Conservation (phyloP, 2,113 vertebrate genomes). For the Paracanthobrama guichenoti region DNA sequence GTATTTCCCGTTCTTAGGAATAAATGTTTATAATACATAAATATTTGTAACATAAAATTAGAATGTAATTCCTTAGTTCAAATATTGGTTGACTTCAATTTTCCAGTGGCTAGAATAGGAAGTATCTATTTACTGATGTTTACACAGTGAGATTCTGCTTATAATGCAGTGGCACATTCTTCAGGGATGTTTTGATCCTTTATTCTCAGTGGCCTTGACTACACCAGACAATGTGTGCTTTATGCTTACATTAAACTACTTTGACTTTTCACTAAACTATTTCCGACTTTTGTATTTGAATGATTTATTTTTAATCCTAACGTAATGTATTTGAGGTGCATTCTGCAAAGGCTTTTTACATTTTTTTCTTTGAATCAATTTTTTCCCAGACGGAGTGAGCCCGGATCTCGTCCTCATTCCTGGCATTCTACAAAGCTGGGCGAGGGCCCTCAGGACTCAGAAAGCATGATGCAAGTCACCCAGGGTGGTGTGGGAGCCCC, state of each 20-base stretch:
- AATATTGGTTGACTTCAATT: neutral
- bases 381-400: conserved; percentile 78
- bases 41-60: neutral
- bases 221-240: neutral
- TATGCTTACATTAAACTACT: conserved; percentile 1
- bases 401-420: conserved; percentile 84
- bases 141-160: neutral
- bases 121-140: conserved; percentile 8
- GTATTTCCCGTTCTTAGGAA: neutral
- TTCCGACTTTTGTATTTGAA: neutral
- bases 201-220: neutral
- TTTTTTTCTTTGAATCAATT: neutral
- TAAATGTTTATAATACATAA: conserved; percentile 1
- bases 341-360: neutral
- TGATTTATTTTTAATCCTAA: neutral
- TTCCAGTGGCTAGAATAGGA: conserved; percentile 17
- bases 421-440: conserved; percentile 88
- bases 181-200: conserved; percentile 5
- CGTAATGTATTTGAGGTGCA: neutral
- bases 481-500: conserved; percentile 81
- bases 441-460: conserved; percentile 75
- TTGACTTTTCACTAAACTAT: neutral
- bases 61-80: neutral
- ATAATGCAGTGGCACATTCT: neutral
- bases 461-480: conserved; percentile 91